phyloP scores from a whole-genome alignment of 2,888 invertebrate species.

The Erannis defoliaria region DNA sequence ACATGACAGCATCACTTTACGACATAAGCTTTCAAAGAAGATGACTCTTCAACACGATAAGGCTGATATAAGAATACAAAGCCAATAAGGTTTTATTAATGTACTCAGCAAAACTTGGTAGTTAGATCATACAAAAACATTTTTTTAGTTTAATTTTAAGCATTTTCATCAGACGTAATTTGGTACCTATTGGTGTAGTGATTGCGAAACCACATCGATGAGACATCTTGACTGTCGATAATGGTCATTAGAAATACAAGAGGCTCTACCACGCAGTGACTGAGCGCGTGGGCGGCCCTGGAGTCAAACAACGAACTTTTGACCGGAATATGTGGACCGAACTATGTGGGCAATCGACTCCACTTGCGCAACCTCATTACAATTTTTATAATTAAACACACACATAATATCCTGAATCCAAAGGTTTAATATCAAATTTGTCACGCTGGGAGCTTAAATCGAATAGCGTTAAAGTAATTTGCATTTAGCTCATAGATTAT shows the following conservation, averaged over 20 bases:
- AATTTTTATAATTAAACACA: constrained; percentile 23
- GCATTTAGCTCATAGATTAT: constrained; percentile 42
- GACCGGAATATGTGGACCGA: constrained; percentile 55
- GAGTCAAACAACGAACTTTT: constrained; percentile 53
- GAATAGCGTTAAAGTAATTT: constrained; percentile 44
- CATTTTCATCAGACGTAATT: too few relatives aligned
- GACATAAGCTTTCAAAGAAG: constrained; percentile 24
- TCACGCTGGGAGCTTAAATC: constrained; percentile 34
- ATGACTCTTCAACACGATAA: constrained; percentile 19
- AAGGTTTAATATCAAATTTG: constrained; percentile 37
- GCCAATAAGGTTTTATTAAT: constrained; percentile 3
- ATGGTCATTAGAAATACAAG: constrained; percentile 26
- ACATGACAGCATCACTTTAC: constrained; percentile 31
- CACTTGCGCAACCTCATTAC: constrained; percentile 50
- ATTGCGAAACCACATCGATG: constrained; percentile 26
- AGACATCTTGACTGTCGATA: constrained; percentile 25
- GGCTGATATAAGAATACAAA: neutral
- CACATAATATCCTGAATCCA: constrained; percentile 35
- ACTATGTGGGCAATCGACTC: constrained; percentile 52
- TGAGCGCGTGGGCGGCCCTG: constrained; percentile 44
- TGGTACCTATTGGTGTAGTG: neutral
- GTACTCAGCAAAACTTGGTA: too few relatives aligned
- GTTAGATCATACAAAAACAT: too few relatives aligned
- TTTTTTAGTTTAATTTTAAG: neutral
- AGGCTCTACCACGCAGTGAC: constrained; percentile 23